Base-by-base conservation (phyloP, 2,797 vertebrate genomes). In the Anableps anableps region DNA sequence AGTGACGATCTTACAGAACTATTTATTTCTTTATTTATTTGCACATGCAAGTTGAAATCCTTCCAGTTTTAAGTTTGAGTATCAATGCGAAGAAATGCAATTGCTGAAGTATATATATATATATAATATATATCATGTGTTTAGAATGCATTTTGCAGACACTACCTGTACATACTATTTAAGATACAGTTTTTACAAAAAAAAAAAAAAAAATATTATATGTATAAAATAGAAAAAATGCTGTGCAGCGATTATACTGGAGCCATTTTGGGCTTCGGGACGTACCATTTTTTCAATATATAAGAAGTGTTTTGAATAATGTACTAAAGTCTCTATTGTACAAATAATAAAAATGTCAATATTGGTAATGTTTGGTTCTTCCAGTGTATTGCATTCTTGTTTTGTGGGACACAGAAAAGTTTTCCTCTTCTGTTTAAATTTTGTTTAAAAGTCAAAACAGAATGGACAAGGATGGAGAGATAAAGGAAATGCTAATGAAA, bases 231-330 rank as follows among this genome's bases (percentile, higher is more conserved):
- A 95, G 93, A 96, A 95, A 95, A 95, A 90, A 97, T 93, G 96
- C 97, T 97, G 97, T 97, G 97, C 96, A 96, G 96, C 93, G 93
- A 97, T 96, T 95, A 91, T 88, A 96, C 96, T 96, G 95, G 96
- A 97, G 97, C 97, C 97, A 97, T 98, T 99, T 99, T 97, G 96
- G 97, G 98, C 97, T 99, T 97, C 98, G 97, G 93, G 96, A 97
- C 82, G 93, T 97, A 97, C 97, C 96, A 96, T 99, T 99, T 99
- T 94, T 99, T 98, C 98, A 98, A 97, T 99, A 99, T 99, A 97
- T 98, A 97, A 97, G 96, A 97, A 95, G 97, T 99, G 98, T 99
- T 99, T 99, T 98, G 97, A 98, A 99, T 98, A 99, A 99, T 97
- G 97, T 98, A 97, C 94, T 95, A 96, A 96, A 96, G 96, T 97